Evolutionary conservation across 2,797 vertebrate genomes (phyloP).

Genomic region (Manis pentadactyla): DNA sequence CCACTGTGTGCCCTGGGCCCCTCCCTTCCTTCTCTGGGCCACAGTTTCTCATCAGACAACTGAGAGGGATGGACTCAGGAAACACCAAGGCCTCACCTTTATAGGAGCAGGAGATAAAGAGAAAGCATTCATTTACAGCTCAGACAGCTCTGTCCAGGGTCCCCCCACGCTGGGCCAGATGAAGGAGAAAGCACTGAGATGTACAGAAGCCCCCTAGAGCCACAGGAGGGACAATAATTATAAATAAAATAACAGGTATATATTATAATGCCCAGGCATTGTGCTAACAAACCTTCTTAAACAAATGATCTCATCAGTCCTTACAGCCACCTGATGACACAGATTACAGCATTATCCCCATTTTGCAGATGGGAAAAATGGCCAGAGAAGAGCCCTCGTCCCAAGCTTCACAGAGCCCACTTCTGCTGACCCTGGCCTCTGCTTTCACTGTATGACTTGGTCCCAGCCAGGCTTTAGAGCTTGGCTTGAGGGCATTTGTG

Average conservation of each 20-base stretch:
- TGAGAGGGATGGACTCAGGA: neutral
- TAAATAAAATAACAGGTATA: neutral
- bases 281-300: neutral
- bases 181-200: neutral
- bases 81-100: neutral
- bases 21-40: neutral
- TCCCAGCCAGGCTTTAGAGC: neutral
- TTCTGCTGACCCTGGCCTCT: neutral
- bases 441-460: too few relatives aligned
- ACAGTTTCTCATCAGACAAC: neutral
- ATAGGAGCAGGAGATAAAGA: neutral
- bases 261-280: neutral
- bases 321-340: neutral
- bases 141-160: neutral
- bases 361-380: neutral
- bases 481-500: neutral
- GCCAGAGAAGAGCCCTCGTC: neutral
- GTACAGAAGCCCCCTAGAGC: neutral
- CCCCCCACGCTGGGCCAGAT: neutral
- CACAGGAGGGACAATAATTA: neutral
- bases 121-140: neutral
- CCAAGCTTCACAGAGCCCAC: neutral
- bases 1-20: accelerated
- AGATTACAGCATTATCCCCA: neutral
- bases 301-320: neutral